These are phyloP conservation scores for Steinernema feltiae DNA, from an alignment of 1,140 invertebrate species.

Conservation along the genomic window DNA sequence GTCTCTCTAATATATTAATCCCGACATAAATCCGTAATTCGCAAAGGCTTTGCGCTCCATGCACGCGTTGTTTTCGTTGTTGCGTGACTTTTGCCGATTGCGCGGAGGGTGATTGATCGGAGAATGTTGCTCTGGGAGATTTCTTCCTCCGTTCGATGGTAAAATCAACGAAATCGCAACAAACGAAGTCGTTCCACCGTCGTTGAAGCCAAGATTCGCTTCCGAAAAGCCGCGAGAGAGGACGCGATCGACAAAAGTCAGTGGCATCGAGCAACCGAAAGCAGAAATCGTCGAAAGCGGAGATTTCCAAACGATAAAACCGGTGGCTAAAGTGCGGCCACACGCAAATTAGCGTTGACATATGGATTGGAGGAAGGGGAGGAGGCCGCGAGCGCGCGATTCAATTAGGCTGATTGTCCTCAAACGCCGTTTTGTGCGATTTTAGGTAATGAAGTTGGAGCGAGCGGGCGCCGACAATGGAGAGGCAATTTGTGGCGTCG, in stretches of 20 bases:
- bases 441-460: constrained; percentile 14
- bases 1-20: constrained; percentile 8
- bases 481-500: neutral
- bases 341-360: constrained; percentile 8
- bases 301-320: neutral
- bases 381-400: constrained; percentile 1
- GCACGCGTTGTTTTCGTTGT: neutral
- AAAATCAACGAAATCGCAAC: too few species aligned
- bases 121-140: too few species aligned
- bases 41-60: too few species aligned
- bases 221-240: too few species aligned
- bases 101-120: too few species aligned
- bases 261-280: too few species aligned
- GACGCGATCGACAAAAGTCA: too few species aligned
- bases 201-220: too few species aligned
- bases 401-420: constrained; percentile 15
- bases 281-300: too few species aligned
- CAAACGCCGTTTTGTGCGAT: neutral
- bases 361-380: neutral
- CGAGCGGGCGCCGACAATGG: neutral
- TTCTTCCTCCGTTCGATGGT: too few species aligned
- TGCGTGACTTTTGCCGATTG: neutral
- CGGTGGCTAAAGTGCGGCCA: neutral
- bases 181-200: too few species aligned
- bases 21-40: neutral